phyloP scores from a whole-genome alignment of 2,113 vertebrate species.

The Rattus rattus region DNA sequence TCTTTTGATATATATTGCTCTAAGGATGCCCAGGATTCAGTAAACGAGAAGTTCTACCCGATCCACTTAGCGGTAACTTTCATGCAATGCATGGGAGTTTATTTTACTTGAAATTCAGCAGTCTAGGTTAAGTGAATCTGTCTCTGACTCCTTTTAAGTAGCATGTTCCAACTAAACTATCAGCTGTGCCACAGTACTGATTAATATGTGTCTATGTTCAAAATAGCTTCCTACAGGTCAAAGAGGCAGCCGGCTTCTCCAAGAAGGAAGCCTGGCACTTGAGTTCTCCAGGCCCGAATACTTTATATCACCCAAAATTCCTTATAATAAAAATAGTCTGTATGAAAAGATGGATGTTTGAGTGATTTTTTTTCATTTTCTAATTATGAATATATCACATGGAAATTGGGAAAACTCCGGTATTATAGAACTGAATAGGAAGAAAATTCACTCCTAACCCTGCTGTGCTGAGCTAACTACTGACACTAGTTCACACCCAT shows the following conservation, averaged over 20 bases:
- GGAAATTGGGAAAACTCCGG: background rate
- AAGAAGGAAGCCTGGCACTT: background rate
- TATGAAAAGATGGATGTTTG: background rate
- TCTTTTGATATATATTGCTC: background rate
- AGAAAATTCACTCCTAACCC: background rate
- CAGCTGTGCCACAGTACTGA: background rate
- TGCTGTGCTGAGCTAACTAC: background rate
- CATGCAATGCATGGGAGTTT: slow-evolving; percentile 1
- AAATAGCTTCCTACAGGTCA: slow-evolving; percentile 46
- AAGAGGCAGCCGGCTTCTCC: background rate
- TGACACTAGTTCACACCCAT: background rate
- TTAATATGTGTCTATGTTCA: slow-evolving; percentile 17
- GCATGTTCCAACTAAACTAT: slow-evolving; percentile 47
- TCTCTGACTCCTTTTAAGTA: slow-evolving; percentile 44
- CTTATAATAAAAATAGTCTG: background rate
- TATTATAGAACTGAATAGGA: background rate
- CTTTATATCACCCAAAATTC: background rate
- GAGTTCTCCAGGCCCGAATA: background rate
- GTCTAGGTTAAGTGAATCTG: slow-evolving; percentile 8
- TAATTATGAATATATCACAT: background rate
- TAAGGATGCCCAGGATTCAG: background rate
- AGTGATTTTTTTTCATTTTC: slow-evolving; percentile 44
- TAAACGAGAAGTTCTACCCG: background rate
- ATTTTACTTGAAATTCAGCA: slow-evolving; percentile 52
- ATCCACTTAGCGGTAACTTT: background rate